Evolutionary conservation across 2,797 vertebrate species (phyloP).

Genomic region (Mastacembelus armatus): DNA sequence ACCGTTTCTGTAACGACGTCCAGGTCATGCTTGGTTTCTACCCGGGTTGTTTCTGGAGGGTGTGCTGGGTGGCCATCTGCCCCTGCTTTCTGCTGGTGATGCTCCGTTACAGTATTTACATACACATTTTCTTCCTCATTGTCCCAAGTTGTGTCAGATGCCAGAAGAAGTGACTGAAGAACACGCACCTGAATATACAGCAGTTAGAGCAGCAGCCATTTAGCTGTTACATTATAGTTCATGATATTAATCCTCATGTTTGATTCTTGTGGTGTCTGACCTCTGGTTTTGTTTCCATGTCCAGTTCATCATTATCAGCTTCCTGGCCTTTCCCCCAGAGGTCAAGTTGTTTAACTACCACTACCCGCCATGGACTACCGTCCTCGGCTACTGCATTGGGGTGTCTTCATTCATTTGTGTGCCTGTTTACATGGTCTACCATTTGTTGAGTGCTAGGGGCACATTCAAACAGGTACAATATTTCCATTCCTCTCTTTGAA

Average conservation of each 20-base stretch:
- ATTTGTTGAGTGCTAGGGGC: slow-evolving; percentile 89
- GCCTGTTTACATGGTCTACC: slow-evolving; percentile 92
- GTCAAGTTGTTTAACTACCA: slow-evolving; percentile 91
- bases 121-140: too few species aligned
- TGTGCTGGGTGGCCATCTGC: slow-evolving; percentile 96
- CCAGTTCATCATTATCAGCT: slow-evolving; percentile 97
- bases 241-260: not conserved
- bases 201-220: not conserved
- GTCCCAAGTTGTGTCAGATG: not conserved
- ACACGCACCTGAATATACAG: not conserved
- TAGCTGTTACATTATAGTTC: too few species aligned
- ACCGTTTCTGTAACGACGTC: slow-evolving; percentile 92
- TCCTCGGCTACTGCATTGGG: slow-evolving; percentile 95
- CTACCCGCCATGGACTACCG: slow-evolving; percentile 93
- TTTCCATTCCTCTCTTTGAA: not conserved
- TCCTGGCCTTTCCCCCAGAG: slow-evolving; percentile 91
- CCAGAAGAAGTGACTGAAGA: not conserved
- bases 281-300: slow-evolving; percentile 14
- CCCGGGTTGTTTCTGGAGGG: slow-evolving; percentile 93
- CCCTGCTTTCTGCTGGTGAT: slow-evolving; percentile 96
- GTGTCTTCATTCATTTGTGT: slow-evolving; percentile 96
- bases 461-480: slow-evolving; percentile 91
- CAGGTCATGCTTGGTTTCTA: slow-evolving; percentile 95
- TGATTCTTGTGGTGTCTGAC: not conserved
- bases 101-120: slow-evolving; percentile 34